phyloP scores from a whole-genome alignment of 92 coral and sea anemone species.

The Actinernus sp. region DNA sequence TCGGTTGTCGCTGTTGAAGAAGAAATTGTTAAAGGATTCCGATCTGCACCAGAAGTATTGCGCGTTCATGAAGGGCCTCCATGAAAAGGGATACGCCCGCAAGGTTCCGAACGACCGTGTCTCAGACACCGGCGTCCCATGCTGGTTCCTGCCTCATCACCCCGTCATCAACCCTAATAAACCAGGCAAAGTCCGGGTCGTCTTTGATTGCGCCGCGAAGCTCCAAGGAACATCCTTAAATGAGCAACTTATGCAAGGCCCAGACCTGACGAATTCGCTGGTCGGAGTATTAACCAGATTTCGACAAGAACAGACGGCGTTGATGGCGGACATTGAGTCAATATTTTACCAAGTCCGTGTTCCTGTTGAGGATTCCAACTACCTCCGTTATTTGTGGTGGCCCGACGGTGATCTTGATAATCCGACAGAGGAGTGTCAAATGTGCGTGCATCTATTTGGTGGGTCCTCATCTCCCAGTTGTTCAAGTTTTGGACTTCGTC shows the following conservation, averaged over 20 bases:
- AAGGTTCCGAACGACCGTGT: conserved; percentile 11
- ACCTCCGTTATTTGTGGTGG: conserved; percentile 26
- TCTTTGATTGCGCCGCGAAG: too few species aligned
- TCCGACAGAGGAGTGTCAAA: conserved; percentile 18
- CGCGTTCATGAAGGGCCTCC: conserved; percentile 16
- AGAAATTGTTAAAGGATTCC: conserved; percentile 33
- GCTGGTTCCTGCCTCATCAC: conserved; percentile 53
- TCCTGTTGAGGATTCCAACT: conserved; percentile 5
- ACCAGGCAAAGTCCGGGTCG: too few species aligned
- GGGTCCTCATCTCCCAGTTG: conserved; percentile 29
- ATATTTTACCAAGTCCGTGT: conserved; percentile 40
- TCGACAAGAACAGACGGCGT: conserved; percentile 12
- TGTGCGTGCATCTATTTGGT: conserved; percentile 24
- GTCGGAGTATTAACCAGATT: conserved; percentile 33
- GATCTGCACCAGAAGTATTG: conserved; percentile 22
- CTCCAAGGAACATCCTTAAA: too few species aligned
- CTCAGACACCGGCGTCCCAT: conserved; percentile 3
- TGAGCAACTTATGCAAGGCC: too few species aligned
- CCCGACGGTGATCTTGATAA: conserved; percentile 18
- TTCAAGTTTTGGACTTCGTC: conserved; percentile 8
- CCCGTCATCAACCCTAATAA: conserved; percentile 41
- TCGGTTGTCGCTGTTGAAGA: conserved; percentile 47
- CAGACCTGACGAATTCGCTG: conserved; percentile 30
- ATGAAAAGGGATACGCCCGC: conserved; percentile 22
- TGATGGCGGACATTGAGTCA: conserved; percentile 23